Conservation (phyloP, 2,888 invertebrate species). For the Xanthia icteritia region DNA sequence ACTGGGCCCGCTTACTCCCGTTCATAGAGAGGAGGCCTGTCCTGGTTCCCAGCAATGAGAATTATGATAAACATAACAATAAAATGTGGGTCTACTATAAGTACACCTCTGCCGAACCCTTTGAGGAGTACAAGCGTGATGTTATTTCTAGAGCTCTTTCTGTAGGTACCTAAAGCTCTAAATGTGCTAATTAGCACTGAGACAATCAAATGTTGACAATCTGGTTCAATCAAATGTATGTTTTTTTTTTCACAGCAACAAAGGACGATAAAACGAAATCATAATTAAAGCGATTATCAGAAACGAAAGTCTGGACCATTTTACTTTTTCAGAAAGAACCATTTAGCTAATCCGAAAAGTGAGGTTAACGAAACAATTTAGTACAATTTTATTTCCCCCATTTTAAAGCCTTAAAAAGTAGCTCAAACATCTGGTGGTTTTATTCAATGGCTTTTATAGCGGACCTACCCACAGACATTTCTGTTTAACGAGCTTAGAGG, state of each 20-base stretch:
- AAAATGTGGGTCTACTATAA: too few species aligned
- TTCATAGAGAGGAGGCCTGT: too few species aligned
- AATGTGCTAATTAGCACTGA: not conserved
- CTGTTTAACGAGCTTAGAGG: constrained; percentile 61
- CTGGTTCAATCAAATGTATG: not conserved
- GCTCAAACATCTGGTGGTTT: constrained; percentile 60
- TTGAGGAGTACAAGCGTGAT: not conserved
- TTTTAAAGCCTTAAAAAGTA: constrained; percentile 52
- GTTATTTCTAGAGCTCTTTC: not conserved
- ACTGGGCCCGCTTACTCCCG: too few species aligned
- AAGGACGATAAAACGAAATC: constrained; percentile 40
- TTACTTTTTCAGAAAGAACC: constrained; percentile 29
- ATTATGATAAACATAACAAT: too few species aligned
- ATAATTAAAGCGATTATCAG: constrained; percentile 43
- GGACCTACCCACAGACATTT: constrained; percentile 47
- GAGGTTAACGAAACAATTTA: constrained; percentile 45
- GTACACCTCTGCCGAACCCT: not conserved
- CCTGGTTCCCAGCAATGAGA: too few species aligned
- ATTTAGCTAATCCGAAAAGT: constrained; percentile 55
- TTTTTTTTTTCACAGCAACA: constrained; percentile 14
- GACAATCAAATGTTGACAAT: too few species aligned
- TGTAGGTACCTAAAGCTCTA: not conserved
- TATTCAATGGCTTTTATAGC: constrained; percentile 60
- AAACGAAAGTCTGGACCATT: constrained; percentile 41
- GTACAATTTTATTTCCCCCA: constrained; percentile 44